Evolutionary conservation across 2,888 invertebrate species (phyloP), one percentile per base, ranked within the genome.

Genomic region (Cyclophora punctaria): DNA sequence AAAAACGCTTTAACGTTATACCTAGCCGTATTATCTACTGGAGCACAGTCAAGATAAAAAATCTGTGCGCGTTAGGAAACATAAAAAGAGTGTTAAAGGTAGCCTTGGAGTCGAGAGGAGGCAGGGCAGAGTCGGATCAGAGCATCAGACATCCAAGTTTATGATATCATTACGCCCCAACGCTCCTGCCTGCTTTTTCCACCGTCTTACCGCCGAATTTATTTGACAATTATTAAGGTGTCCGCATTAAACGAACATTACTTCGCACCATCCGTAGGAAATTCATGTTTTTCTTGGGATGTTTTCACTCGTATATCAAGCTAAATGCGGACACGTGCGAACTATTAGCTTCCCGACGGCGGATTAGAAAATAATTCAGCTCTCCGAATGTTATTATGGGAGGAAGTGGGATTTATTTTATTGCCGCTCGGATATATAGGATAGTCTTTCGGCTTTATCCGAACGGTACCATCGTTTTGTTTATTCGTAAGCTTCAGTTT

Each of bases 301-400:
- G 84, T 81, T 82, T 82, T 78, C 81, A 67, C 66, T 68, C 71
- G 73, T 86, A 85, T 81, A 73, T 87, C 83, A 84, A 80, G 62
- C 69, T 74, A 73, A 76, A 78, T 70, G 73, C 78, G 76, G 74
- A 78, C 87, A 87, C 87, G 87, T 88, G 86, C 84, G 74, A 84
- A 86, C 87, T 88, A 87, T 87, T 87, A 87, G 86, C 85, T 79
- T 78, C 79, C 80, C 78, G 78, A 69, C 77, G 71, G 62, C 69
- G 84, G 86, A 88, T 88, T 87, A 87, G 85, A 88, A 86, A 86
- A 87, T 87, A 87, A 87, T 87, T 87, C 86, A 87, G 73, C 79
- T 69, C 80, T 78, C 78, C 77, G 79, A 84, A 86, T 83, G 86
- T 86, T 87, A 85, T 87, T 86, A 86, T 84, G 83, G 83, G 73